Evolutionary conservation across 2,888 invertebrate genomes (phyloP), one percentile per base, ranked within the genome.

Genomic region (Malthinus seriepunctatus): DNA sequence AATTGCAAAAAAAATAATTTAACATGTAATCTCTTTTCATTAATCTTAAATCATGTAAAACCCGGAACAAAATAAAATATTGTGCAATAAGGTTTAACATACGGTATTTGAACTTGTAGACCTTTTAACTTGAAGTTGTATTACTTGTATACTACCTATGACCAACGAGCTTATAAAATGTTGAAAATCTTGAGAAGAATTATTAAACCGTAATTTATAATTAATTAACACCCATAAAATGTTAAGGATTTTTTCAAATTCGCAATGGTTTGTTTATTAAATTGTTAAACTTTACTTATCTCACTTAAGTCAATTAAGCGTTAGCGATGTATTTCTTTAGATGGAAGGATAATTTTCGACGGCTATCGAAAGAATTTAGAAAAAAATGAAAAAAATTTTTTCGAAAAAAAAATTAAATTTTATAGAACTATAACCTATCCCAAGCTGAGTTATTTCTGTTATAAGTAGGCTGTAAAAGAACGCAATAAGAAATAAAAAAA

Each of bases 361-460:
- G 23, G 23, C 15, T 42, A 42, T 14, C 14, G 12, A 42, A 42
- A 14, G 15, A 42, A 23, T 42, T 42, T 15, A 42, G n/a, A 42
- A 42, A 42, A 47, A 65, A 67, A 66, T 60, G 63, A 65, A 63
- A 64, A 67, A 64, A 65, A 49, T 52, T 49, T 23, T 23, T 23
- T 23, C 64, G 64, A 67, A 70, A 71, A 73, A 73, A 72, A 70
- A 70, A 71, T 69, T 71, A 69, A 70, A 70, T 70, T 67, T 71
- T 69, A 71, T 67, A 62, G 47, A 72, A 73, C 77, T 77, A 77
- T 78, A 78, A 78, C 78, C 78, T 78, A 76, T 74, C 75, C 71
- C 73, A 76, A 74, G 73, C 74, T 75, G 75, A 78, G 78, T 78
- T 78, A 78, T 78, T 78, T 78, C 78, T 76, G 78, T 76, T 76